phyloP scores from a whole-genome alignment of 2,797 vertebrate genomes.

The Silurus lanzhouensis region DNA sequence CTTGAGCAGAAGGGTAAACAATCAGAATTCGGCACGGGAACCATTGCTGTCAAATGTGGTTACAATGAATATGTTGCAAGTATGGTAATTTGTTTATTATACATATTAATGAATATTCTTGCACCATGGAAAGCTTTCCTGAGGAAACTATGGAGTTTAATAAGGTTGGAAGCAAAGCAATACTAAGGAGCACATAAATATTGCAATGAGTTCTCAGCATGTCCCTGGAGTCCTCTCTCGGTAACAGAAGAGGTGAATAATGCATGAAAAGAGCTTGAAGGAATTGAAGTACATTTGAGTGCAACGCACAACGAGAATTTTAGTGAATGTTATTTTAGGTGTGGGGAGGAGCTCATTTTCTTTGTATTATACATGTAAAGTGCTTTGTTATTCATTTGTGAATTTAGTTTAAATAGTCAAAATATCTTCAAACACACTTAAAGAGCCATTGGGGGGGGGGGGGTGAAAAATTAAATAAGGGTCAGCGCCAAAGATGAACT shows the following conservation, averaged over 20 bases:
- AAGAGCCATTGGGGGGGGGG: not conserved
- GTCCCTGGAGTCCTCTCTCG: slow-evolving; percentile 73
- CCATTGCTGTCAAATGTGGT: slow-evolving; percentile 20
- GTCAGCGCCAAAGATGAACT: slow-evolving; percentile 1
- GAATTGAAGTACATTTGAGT: slow-evolving; percentile 73
- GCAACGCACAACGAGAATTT: slow-evolving; percentile 69
- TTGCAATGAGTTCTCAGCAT: slow-evolving; percentile 74
- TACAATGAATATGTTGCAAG: slow-evolving; percentile 41
- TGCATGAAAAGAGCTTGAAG: slow-evolving; percentile 70
- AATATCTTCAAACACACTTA: slow-evolving; percentile 9
- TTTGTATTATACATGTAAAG: slow-evolving; percentile 14
- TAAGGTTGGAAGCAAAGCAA: slow-evolving; percentile 56
- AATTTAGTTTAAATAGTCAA: slow-evolving; percentile 21
- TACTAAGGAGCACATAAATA: slow-evolving; percentile 74
- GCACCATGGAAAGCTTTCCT: slow-evolving; percentile 44
- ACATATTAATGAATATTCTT: slow-evolving; percentile 55
- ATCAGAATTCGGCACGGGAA: not conserved
- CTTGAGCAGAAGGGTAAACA: not conserved
- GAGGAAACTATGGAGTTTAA: slow-evolving; percentile 56
- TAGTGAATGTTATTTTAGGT: slow-evolving; percentile 37
- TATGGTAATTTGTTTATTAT: slow-evolving; percentile 53
- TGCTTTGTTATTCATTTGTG: slow-evolving; percentile 16
- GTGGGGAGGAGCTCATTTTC: slow-evolving; percentile 4
- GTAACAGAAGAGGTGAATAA: slow-evolving; percentile 76
- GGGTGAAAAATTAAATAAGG: not conserved